Percentiles rank a stretch among this genome's conserved stretches.
phyloP scores from a whole-genome alignment of 2,888 invertebrate species.

The Macroteleia sp. region DNA sequence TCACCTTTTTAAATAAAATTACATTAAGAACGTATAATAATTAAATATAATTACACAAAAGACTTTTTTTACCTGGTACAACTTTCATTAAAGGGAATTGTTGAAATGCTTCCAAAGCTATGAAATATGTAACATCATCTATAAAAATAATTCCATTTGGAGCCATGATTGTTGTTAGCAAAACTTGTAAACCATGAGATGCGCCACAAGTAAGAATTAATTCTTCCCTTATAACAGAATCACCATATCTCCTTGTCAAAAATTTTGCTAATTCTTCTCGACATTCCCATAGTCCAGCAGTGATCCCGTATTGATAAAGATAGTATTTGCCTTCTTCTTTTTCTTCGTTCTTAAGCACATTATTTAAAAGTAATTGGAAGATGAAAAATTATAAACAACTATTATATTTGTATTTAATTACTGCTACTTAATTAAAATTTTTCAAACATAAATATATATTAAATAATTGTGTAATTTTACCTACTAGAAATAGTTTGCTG shows the following conservation, averaged over 20 bases:
- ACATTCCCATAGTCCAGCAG: constrained; percentile 84
- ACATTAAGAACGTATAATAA: no score
- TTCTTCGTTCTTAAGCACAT: constrained; percentile 81
- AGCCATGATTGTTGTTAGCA: constrained; percentile 85
- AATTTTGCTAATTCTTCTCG: constrained; percentile 84
- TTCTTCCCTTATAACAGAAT: constrained; percentile 84
- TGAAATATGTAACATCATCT: constrained; percentile 88
- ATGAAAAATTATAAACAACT: no score
- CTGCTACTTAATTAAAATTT: no score
- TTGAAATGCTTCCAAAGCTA: constrained; percentile 85
- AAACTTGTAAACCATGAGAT: constrained; percentile 86
- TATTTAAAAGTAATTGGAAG: no score
- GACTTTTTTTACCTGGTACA: constrained; percentile 83
- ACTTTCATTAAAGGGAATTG: constrained; percentile 85
- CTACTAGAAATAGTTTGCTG: no score
- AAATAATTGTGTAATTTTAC: no score
- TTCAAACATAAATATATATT: no score
- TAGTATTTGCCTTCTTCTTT: constrained; percentile 79
- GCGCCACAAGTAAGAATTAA: constrained; percentile 87
- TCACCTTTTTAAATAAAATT: no score
- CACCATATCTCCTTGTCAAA: constrained; percentile 83
- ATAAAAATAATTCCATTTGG: constrained; percentile 86
- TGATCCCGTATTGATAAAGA: constrained; percentile 86
- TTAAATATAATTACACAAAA: no score
- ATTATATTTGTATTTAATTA: no score